Percentiles rank a stretch among this genome's conserved stretches.
Conservation (phyloP, 1,140 invertebrate genomes). For the Agrypnia vestita region DNA sequence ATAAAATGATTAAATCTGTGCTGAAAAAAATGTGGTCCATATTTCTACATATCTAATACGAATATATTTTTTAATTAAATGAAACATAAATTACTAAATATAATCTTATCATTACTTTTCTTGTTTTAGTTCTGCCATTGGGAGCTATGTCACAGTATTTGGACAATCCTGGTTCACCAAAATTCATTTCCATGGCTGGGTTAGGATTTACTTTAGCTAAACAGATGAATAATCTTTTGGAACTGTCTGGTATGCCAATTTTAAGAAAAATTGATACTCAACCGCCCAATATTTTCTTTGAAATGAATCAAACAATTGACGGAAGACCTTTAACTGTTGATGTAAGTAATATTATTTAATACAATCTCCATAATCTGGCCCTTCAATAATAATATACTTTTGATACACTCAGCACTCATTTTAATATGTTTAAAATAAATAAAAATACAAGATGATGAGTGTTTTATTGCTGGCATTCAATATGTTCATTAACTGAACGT, state of each 20-base stretch:
- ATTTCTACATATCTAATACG: no score
- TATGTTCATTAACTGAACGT: no score
- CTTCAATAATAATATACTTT: no score
- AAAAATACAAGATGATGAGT: no score
- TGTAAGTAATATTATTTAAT: neutral
- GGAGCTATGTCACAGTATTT: neutral
- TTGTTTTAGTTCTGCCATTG: constrained; percentile 47
- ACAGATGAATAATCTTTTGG: constrained; percentile 32
- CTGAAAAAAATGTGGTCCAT: no score
- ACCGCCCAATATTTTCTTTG: neutral
- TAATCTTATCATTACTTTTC: neutral
- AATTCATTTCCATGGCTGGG: constrained; percentile 40
- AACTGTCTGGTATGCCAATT: constrained; percentile 26
- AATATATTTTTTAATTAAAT: neutral
- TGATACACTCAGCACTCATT: no score
- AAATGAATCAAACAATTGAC: neutral
- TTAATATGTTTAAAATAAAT: no score
- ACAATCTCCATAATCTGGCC: neutral
- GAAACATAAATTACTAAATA: no score
- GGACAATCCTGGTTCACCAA: constrained; percentile 24
- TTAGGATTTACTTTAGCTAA: constrained; percentile 44
- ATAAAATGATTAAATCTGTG: no score
- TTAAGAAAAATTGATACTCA: constrained; percentile 15
- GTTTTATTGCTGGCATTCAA: no score
- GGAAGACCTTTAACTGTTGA: neutral